A percentile compares a stretch with the other conserved stretches of the same genome.
Conservation (phyloP, 2,797 vertebrate genomes). For the Protonibea diacanthus region DNA sequence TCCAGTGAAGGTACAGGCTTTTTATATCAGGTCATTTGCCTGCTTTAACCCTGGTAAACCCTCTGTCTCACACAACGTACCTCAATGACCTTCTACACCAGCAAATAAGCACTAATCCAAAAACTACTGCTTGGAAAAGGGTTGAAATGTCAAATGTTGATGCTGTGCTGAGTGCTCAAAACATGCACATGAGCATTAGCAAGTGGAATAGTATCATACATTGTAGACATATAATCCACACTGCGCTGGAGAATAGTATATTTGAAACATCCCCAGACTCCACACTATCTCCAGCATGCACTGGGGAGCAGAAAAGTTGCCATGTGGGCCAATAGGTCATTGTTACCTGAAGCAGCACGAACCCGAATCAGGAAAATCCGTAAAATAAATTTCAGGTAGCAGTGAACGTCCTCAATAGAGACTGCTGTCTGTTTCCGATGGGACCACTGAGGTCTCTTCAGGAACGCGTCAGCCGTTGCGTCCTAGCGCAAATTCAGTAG, state of each 20-base stretch:
- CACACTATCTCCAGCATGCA: neutral
- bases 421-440: slow-evolving; percentile 14
- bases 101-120: slow-evolving; percentile 13
- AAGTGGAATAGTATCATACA: neutral
- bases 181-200: neutral
- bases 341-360: slow-evolving; percentile 75
- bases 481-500: slow-evolving; percentile 27
- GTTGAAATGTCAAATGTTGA: neutral
- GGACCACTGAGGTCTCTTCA: slow-evolving; percentile 27
- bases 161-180: neutral
- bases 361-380: slow-evolving; percentile 55
- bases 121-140: neutral
- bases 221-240: neutral
- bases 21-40: slow-evolving; percentile 76
- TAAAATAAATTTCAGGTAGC: slow-evolving; percentile 2
- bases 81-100: slow-evolving; percentile 54
- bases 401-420: slow-evolving; percentile 33
- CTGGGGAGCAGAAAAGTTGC: neutral
- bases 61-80: slow-evolving; percentile 43
- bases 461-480: slow-evolving; percentile 16
- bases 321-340: slow-evolving; percentile 21
- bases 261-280: neutral
- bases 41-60: slow-evolving; percentile 66
- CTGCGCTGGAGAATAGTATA: slow-evolving; percentile 4
- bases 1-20: slow-evolving; percentile 66